These are phyloP conservation scores for Eupithecia subumbrata DNA, from an alignment of 2,888 invertebrate species.

Conservation along the genomic window DNA sequence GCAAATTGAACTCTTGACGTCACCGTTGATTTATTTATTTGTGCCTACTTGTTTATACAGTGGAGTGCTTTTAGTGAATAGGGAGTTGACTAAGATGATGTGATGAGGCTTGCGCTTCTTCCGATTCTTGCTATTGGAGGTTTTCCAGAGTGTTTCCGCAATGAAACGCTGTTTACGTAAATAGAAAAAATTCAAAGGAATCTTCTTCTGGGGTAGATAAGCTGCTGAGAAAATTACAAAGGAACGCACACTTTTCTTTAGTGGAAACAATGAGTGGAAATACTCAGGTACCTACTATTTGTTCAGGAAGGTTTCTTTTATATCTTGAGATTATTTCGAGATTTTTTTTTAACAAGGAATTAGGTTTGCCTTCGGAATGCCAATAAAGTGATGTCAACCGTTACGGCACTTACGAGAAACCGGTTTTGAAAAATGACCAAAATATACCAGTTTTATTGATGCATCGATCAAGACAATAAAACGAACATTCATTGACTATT, in stretches of 20 bases:
- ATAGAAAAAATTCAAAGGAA: constrained; percentile 3
- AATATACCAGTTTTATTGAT: neutral
- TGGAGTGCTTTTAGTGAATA: constrained; percentile 22
- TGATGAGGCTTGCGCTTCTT: constrained; percentile 2
- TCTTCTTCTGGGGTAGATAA: constrained; percentile 9
- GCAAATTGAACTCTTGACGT: constrained; percentile 64
- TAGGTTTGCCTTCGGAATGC: constrained; percentile 8
- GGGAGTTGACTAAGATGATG: constrained; percentile 15
- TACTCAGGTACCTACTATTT: neutral
- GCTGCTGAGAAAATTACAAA: constrained; percentile 14
- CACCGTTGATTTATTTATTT: constrained; percentile 48
- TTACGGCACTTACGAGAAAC: constrained; percentile 28
- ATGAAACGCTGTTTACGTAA: neutral
- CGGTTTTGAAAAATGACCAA: constrained; percentile 14
- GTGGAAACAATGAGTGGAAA: constrained; percentile 2
- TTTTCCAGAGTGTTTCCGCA: neutral
- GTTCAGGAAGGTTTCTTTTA: neutral
- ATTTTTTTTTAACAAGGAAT: neutral
- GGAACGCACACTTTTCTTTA: constrained; percentile 11
- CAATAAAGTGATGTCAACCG: constrained; percentile 31
- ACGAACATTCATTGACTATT: neutral
- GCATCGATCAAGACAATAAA: constrained; percentile 5
- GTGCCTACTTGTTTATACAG: constrained; percentile 36
- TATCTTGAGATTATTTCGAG: neutral
- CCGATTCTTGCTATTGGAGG: neutral